phyloP scores from a whole-genome alignment of 2,797 vertebrate species.

The Psittacula derbiana region DNA sequence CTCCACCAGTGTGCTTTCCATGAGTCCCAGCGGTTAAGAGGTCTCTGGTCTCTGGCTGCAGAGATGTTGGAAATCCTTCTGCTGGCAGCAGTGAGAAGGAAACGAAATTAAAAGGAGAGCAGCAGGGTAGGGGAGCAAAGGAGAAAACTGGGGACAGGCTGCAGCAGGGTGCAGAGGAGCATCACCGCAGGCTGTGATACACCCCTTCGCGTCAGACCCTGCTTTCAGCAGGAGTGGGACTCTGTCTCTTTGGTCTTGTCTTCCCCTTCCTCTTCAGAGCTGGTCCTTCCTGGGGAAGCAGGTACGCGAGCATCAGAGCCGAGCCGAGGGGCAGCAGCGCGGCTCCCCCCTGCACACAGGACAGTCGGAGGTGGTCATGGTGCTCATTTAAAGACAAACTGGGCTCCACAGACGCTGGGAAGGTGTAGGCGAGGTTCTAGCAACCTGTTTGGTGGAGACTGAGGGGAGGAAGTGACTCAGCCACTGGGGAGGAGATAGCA shows the following conservation, averaged over 20 bases:
- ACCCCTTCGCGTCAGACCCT: neutral
- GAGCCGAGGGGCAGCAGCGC: neutral
- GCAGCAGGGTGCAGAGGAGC: neutral
- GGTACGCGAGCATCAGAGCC: neutral
- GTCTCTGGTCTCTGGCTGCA: neutral
- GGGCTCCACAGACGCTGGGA: neutral
- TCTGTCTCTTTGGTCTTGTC: rapidly evolving
- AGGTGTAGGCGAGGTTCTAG: neutral
- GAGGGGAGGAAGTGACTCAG: constrained; percentile 16
- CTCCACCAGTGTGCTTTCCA: neutral
- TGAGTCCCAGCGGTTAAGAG: neutral
- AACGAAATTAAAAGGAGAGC: neutral
- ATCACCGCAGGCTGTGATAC: neutral
- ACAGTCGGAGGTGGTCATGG: neutral
- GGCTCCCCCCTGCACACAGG: neutral
- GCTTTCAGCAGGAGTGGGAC: neutral
- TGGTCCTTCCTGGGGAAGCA: neutral
- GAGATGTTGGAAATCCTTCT: neutral
- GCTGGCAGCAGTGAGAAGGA: neutral
- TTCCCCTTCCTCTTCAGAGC: neutral
- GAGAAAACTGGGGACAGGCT: neutral
- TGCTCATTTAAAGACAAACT: neutral
- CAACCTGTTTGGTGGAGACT: neutral
- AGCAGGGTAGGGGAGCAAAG: neutral
- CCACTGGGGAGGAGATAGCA: neutral